Percentiles rank a stretch among this genome's conserved stretches.
These are phyloP conservation scores for Zaprionus nigranus DNA, from an alignment of 1,140 invertebrate species.

Conservation along the genomic window DNA sequence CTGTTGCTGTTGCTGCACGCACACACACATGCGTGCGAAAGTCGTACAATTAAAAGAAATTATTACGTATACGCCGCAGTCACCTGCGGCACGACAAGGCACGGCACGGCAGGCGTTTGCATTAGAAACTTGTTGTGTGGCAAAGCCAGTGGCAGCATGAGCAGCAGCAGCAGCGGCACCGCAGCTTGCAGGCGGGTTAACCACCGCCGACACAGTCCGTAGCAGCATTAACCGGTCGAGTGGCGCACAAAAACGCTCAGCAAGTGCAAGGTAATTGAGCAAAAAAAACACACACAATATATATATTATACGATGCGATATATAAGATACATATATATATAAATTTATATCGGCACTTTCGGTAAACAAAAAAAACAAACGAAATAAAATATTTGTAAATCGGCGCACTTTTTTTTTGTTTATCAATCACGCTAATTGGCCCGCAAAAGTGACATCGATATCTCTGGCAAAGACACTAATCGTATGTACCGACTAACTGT, in stretches of 20 bases:
- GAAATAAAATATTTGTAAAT: conserved; percentile 9
- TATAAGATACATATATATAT: not conserved
- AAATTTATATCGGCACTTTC: conserved; percentile 16
- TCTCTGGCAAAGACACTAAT: not conserved
- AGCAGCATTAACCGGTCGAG: conserved; percentile 54
- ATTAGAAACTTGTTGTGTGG: conserved; percentile 58
- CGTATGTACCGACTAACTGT: not conserved
- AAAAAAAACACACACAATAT: conserved; percentile 33
- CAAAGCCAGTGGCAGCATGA: conserved; percentile 2
- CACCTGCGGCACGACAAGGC: conserved; percentile 19
- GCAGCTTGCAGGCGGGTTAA: conserved; percentile 53
- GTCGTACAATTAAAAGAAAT: conserved; percentile 72
- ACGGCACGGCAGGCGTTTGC: conserved; percentile 40
- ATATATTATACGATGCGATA: not conserved
- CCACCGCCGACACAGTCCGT: conserved; percentile 53
- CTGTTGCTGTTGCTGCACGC: conserved; percentile 23
- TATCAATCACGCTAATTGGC: conserved; percentile 36
- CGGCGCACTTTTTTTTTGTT: conserved; percentile 13
- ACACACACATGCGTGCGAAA: conserved; percentile 56
- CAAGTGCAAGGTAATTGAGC: conserved; percentile 77
- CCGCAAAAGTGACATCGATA: conserved; percentile 37
- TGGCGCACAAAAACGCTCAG: conserved; percentile 39
- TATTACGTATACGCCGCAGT: conserved; percentile 75
- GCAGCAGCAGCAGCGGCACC: conserved; percentile 22
- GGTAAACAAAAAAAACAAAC: conserved; percentile 18